Percentiles rank a stretch among this genome's conserved stretches.
Evolutionary conservation across 1,140 invertebrate genomes (phyloP).

Genomic region (Bombus pascuorum): DNA sequence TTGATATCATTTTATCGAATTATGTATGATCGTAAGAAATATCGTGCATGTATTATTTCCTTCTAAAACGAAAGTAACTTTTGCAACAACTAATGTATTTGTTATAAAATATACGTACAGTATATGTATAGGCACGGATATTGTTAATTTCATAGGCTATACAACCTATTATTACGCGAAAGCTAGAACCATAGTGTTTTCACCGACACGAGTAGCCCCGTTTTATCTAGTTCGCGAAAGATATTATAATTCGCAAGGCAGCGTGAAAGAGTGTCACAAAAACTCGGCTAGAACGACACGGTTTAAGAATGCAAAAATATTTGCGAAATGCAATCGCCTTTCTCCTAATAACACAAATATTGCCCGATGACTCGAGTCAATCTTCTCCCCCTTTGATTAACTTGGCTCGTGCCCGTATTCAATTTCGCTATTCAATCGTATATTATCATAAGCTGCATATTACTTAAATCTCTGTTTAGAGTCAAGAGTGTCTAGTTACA

Average conservation of each 20-base stretch:
- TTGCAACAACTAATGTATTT: too few relatives aligned
- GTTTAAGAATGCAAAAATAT: constrained; percentile 38
- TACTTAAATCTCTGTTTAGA: constrained; percentile 2
- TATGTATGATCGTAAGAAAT: too few relatives aligned
- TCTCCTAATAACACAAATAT: constrained; percentile 37
- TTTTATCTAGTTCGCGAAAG: constrained; percentile 1
- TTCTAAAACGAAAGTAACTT: too few relatives aligned
- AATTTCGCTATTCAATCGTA: constrained; percentile 32
- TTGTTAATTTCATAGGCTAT: too few relatives aligned
- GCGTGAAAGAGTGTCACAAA: background rate
- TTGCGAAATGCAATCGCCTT: constrained; percentile 28
- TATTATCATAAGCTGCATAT: background rate
- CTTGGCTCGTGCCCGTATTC: constrained; percentile 2
- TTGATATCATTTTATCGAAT: too few relatives aligned
- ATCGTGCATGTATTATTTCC: too few relatives aligned
- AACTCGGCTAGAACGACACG: constrained; percentile 19
- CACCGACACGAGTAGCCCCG: background rate
- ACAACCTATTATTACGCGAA: background rate
- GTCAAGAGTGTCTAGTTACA: constrained; percentile 7
- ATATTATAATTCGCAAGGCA: background rate
- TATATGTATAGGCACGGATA: too few relatives aligned
- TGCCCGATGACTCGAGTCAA: background rate
- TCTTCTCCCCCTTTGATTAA: background rate
- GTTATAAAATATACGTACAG: too few relatives aligned
- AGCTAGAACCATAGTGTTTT: background rate